These are phyloP conservation scores for Neogobius melanostomus DNA, from an alignment of 2,113 vertebrate genomes.

Conservation along the genomic window DNA sequence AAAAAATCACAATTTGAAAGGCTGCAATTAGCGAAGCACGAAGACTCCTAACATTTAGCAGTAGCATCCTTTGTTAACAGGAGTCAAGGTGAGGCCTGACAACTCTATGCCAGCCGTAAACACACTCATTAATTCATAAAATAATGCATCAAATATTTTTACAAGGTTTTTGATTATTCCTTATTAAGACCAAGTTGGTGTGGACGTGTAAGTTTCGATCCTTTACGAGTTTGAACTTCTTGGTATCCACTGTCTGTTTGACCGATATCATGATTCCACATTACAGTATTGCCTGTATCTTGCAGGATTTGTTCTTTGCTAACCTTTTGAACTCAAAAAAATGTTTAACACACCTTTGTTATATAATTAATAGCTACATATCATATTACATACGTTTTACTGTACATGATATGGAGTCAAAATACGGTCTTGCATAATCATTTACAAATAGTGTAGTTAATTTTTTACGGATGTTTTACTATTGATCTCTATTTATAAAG, in stretches of 20 bases:
- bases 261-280: neutral
- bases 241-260: slow-evolving; percentile 26
- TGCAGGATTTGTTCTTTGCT: neutral
- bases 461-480: too few species aligned
- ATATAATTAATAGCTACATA: slow-evolving; percentile 16
- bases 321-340: slow-evolving; percentile 3
- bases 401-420: neutral
- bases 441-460: too few species aligned
- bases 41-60: too few species aligned
- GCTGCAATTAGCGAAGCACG: too few species aligned
- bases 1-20: too few species aligned
- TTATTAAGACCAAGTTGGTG: neutral
- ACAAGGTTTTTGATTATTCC: neutral
- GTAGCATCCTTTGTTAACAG: too few species aligned
- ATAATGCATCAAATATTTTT: neutral
- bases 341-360: slow-evolving; percentile 9
- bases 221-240: slow-evolving; percentile 18
- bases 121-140: neutral
- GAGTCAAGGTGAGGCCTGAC: neutral
- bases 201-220: slow-evolving; percentile 1
- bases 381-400: neutral
- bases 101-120: neutral
- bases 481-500: too few species aligned
- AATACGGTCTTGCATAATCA: neutral
- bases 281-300: neutral